phyloP scores from a whole-genome alignment of 2,797 vertebrate species.

The Fistularia tabacaria region DNA sequence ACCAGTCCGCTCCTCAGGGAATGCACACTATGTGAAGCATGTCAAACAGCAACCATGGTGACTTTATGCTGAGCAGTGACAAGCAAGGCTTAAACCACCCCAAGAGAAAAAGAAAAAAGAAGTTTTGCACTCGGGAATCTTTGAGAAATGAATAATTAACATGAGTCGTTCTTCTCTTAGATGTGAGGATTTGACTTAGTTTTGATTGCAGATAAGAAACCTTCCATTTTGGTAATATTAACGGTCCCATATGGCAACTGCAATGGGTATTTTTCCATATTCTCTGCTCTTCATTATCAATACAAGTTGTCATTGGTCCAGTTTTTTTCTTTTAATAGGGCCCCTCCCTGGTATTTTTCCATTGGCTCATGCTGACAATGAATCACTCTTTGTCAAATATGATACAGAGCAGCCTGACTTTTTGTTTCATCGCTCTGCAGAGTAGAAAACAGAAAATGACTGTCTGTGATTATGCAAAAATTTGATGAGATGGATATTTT shows the following conservation, averaged over 20 bases:
- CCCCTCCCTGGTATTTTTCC: conserved; percentile 44
- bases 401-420: conserved; percentile 23
- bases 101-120: not conserved
- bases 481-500: conserved; percentile 15
- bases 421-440: not conserved
- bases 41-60: conserved; percentile 19
- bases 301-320: conserved; percentile 44
- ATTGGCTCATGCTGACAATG: conserved; percentile 26
- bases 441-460: conserved; percentile 5
- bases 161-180: too few species aligned
- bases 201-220: too few species aligned
- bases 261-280: not conserved
- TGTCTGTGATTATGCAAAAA: conserved; percentile 8
- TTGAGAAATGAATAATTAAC: too few species aligned
- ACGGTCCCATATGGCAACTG: too few species aligned
- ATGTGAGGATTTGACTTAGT: too few species aligned
- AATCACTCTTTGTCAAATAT: conserved; percentile 24
- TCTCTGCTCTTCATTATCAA: conserved; percentile 37
- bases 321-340: conserved; percentile 39
- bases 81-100: conserved; percentile 2
- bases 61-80: conserved; percentile 18
- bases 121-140: not conserved
- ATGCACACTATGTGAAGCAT: conserved; percentile 21
- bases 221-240: too few species aligned
- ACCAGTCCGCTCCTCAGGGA: conserved; percentile 25